Evolutionary conservation across 2,888 invertebrate species (phyloP).

Genomic region (Aphelenchoides bicaudatus): DNA sequence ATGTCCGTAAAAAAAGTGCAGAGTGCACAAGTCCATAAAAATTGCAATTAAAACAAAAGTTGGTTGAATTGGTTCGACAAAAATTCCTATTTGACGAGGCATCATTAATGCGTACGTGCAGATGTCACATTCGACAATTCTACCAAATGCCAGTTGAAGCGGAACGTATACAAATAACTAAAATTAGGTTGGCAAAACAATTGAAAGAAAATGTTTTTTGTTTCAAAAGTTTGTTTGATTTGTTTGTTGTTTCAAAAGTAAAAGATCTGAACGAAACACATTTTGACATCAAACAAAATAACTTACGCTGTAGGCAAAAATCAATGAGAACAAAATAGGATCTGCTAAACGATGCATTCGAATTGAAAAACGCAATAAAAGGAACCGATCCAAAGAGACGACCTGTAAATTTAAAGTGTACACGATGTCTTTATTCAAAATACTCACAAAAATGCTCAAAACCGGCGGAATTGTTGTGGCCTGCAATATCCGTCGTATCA

Average conservation of each 20-base stretch:
- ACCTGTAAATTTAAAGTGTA: constrained; percentile 5
- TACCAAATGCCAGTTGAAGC: constrained; percentile 13
- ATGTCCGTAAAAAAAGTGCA: constrained; percentile 16
- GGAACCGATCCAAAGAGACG: constrained; percentile 21
- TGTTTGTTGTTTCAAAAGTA: too few species aligned
- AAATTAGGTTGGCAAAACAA: not conserved
- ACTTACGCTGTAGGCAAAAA: constrained; percentile 22
- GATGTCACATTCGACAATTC: constrained; percentile 15
- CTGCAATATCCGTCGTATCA: constrained; percentile 15
- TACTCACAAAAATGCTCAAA: constrained; percentile 15
- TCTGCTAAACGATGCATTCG: not conserved
- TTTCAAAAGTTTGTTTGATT: too few species aligned
- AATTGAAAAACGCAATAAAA: constrained; percentile 8
- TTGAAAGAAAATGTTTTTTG: too few species aligned
- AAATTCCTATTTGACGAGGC: constrained; percentile 13
- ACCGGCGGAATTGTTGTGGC: constrained; percentile 15
- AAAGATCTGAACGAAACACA: too few species aligned
- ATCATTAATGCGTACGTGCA: constrained; percentile 13
- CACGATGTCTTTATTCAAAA: constrained; percentile 3
- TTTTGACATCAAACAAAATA: not conserved
- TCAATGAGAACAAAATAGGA: constrained; percentile 9
- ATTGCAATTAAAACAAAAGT: not conserved
- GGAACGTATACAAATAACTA: constrained; percentile 18
- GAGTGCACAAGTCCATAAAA: constrained; percentile 11
- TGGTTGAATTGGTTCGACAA: constrained; percentile 15